Percentiles rank a stretch among this genome's conserved stretches.
Conservation (phyloP, 2,888 invertebrate species). For the Platycheirus albimanus region DNA sequence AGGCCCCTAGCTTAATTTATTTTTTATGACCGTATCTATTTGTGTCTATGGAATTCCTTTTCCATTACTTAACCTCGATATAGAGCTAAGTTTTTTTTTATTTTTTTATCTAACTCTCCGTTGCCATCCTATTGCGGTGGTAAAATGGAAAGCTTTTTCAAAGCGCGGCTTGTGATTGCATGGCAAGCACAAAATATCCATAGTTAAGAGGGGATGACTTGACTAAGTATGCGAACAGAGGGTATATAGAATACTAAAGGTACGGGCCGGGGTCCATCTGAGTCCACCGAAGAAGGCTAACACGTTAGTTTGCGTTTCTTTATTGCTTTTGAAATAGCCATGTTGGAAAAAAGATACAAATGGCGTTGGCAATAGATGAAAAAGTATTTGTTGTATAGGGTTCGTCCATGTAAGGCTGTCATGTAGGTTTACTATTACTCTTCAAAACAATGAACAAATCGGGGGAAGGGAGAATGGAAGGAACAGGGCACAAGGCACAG, state of each 20-base stretch:
- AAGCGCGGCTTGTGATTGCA: slow-evolving; percentile 53
- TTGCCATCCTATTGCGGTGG: slow-evolving; percentile 60
- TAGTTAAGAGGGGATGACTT: slow-evolving; percentile 35
- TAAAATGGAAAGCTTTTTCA: slow-evolving; percentile 64
- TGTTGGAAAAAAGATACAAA: slow-evolving; percentile 47
- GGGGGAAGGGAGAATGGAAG: slow-evolving; percentile 1
- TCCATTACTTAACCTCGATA: slow-evolving; percentile 73
- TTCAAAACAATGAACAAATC: slow-evolving; percentile 9
- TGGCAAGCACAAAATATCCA: slow-evolving; percentile 22
- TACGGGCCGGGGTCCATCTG: slow-evolving; percentile 61
- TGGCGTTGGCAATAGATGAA: slow-evolving; percentile 61
- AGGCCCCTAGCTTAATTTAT: slow-evolving; percentile 28
- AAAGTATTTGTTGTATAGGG: slow-evolving; percentile 61
- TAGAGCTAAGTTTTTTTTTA: slow-evolving; percentile 44
- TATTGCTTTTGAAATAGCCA: slow-evolving; percentile 65
- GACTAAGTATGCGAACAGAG: slow-evolving; percentile 24
- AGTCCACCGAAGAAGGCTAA: slow-evolving; percentile 73
- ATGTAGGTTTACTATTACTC: slow-evolving; percentile 62
- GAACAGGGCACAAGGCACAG: background rate
- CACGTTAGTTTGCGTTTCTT: slow-evolving; percentile 58
- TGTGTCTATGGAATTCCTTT: slow-evolving; percentile 69
- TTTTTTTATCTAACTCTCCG: slow-evolving; percentile 57
- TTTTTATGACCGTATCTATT: slow-evolving; percentile 26
- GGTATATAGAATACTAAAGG: slow-evolving; percentile 52
- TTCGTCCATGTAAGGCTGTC: slow-evolving; percentile 65